These are phyloP conservation scores for Sebastes diploproa DNA, from an alignment of 2,797 vertebrate genomes.

Conservation along the genomic window DNA sequence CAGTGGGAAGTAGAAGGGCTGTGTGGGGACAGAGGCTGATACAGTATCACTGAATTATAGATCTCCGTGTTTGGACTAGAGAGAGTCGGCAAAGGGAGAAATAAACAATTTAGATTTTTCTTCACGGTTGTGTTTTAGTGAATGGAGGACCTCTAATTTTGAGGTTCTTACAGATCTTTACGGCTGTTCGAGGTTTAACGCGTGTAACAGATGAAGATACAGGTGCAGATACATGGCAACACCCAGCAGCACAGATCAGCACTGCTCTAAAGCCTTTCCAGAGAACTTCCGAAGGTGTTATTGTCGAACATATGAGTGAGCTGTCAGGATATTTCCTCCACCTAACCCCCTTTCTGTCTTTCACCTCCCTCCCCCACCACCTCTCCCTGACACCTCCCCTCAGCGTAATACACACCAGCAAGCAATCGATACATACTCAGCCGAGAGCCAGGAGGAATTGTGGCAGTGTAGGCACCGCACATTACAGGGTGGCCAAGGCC, in stretches of 20 bases:
- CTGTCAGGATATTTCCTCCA: slow-evolving; percentile 74
- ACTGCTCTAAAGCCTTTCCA: slow-evolving; percentile 11
- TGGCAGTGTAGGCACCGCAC: slow-evolving; percentile 80
- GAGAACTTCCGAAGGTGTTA: slow-evolving; percentile 59
- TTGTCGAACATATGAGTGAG: slow-evolving; percentile 68
- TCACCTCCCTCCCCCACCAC: slow-evolving; percentile 30
- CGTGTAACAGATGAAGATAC: not conserved
- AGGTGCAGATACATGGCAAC: slow-evolving; percentile 2
- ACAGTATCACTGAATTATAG: slow-evolving; percentile 53
- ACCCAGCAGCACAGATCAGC: not conserved
- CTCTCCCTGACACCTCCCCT: slow-evolving; percentile 68
- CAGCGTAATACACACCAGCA: slow-evolving; percentile 80
- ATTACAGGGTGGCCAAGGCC: slow-evolving; percentile 81
- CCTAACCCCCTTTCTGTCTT: slow-evolving; percentile 61
- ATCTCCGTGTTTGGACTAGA: slow-evolving; percentile 35
- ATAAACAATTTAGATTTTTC: not conserved
- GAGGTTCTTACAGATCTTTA: not conserved
- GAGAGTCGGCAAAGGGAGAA: not conserved
- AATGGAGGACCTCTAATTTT: not conserved
- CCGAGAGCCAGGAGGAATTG: slow-evolving; percentile 80
- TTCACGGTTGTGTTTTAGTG: not conserved
- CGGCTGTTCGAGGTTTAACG: not conserved
- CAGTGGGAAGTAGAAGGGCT: slow-evolving; percentile 64
- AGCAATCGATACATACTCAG: slow-evolving; percentile 80
- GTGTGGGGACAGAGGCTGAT: slow-evolving; percentile 36